phyloP scores from a whole-genome alignment of 2,113 vertebrate species.

The Salminus brasiliensis region DNA sequence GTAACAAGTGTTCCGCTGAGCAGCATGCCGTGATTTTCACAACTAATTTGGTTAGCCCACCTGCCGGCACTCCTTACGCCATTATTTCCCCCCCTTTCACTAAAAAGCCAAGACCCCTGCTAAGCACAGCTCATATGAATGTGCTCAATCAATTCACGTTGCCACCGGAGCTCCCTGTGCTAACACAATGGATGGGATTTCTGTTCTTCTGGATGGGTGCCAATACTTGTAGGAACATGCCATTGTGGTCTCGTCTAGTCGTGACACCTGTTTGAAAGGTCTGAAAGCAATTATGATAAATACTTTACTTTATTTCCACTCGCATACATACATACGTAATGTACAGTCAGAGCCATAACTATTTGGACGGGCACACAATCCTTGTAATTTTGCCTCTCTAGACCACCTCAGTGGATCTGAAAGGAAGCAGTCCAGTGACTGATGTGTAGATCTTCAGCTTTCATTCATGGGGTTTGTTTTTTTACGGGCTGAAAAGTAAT shows the following conservation, averaged over 20 bases:
- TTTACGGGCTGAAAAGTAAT: no score
- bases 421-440: no score
- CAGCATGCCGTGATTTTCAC: not conserved
- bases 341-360: no score
- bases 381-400: no score
- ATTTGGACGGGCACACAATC: no score
- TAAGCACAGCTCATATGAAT: slow-evolving; percentile 14
- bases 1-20: not conserved
- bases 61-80: not conserved
- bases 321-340: no score
- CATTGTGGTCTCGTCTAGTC: not conserved
- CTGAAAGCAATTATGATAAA: not conserved
- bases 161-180: not conserved
- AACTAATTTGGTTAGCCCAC: not conserved
- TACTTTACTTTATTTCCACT: no score
- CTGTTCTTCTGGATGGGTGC: not conserved
- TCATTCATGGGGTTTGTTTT: no score
- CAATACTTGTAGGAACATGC: not conserved
- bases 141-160: not conserved
- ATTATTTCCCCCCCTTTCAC: not conserved
- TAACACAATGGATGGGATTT: not conserved
- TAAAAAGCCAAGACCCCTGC: not conserved
- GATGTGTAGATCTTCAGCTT: no score
- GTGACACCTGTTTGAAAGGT: not conserved
- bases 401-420: no score